Base-by-base conservation (phyloP, 2,113 vertebrate genomes). In the Balaenoptera acutorostrata region DNA sequence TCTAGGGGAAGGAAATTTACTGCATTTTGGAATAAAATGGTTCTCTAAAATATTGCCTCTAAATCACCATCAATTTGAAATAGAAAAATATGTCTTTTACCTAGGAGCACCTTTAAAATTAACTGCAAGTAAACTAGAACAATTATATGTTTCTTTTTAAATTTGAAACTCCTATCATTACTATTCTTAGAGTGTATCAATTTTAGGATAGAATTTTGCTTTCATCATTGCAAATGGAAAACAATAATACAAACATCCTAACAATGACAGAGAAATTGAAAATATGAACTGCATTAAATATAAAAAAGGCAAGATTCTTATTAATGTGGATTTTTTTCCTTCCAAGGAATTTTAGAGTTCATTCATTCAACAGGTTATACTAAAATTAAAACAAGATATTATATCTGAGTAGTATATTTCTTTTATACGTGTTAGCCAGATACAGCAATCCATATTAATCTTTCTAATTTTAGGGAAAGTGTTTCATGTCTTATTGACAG, bases 171-270 rank as follows among this genome's bases (percentile, higher is more conserved):
- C 3, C 57, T 78, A 78, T 31, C 27, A 88, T 69, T 29, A 63
- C 72, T 96, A 93, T 36, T 61, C 2, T 14, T 78, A 77, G 15
- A 27, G 4, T 11, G 0, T 92, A 44, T 23, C 44, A 68, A 80
- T 87, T 97, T 97, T 57, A 84, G 18, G 91, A 92, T 83, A 86
- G 94, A 44, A 78, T 41, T 97, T 90, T 98, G 96, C 97, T 99
- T 98, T 98, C 98, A 98, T 98, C 97, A 98, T 98, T 98, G 97
- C 96, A 97, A 91, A 97, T 93, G 93, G 71, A 97, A 90, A 96
- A 88, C 74, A 97, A 94, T 94, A 93, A 96, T 98, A 96, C 90
- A 91, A 96, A 98, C 97, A 97, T 85, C 97, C 92, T 80, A 97
- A 97, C 63, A 97, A 95, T 96, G 93, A 93, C 91, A 93, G 74